Evolutionary conservation across 2,113 vertebrate genomes (phyloP).

Genomic region (Myotis yumanensis): DNA sequence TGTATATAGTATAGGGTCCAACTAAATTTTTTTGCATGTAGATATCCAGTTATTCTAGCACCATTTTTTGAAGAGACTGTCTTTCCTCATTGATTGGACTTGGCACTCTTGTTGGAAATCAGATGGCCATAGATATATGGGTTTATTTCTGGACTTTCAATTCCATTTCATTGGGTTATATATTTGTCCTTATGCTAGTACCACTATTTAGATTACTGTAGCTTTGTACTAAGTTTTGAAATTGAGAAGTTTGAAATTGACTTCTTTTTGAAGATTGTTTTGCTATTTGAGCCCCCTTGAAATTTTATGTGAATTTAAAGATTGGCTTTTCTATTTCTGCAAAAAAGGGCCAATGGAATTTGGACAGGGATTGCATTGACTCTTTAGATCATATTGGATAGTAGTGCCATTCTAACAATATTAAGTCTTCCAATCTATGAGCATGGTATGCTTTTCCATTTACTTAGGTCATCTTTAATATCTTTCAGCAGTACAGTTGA

Average conservation of each 20-base stretch:
- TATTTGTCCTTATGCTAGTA: neutral
- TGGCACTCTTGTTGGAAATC: neutral
- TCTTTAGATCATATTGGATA: neutral
- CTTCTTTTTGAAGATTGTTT: neutral
- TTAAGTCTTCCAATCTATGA: too few species aligned
- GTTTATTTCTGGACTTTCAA: neutral
- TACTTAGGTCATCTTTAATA: neutral
- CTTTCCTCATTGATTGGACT: neutral
- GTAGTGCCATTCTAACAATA: neutral
- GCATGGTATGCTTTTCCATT: neutral
- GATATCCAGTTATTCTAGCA: neutral
- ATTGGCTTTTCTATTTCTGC: neutral
- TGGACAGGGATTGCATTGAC: neutral
- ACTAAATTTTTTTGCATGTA: neutral
- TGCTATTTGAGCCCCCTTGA: neutral
- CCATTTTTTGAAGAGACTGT: neutral
- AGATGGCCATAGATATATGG: neutral
- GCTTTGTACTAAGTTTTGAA: neutral
- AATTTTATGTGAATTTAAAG: neutral
- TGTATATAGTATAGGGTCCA: neutral
- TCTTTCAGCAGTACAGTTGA: neutral
- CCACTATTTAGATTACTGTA: neutral
- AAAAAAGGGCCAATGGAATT: neutral
- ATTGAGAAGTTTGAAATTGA: neutral
- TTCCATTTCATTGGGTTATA: neutral